Evolutionary conservation across 1,140 invertebrate species (phyloP).

Genomic region (Magallana ariakensis): DNA sequence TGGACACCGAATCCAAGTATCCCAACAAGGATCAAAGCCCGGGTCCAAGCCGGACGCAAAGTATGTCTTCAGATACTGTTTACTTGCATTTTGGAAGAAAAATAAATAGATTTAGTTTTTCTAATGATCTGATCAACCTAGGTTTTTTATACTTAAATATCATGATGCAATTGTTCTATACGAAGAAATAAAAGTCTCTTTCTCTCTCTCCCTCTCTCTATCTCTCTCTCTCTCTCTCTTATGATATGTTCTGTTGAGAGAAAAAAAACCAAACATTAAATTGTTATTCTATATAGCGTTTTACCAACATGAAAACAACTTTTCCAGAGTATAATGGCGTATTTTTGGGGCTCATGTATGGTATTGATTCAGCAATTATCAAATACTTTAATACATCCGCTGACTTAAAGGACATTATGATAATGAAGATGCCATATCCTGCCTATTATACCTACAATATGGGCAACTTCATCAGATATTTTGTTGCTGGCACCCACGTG

Average conservation of each 20-base stretch:
- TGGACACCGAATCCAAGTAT: neutral
- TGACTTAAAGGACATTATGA: conserved; percentile 29
- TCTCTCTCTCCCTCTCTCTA: no score
- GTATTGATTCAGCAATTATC: conserved; percentile 83
- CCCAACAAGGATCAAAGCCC: neutral
- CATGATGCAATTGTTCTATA: no score
- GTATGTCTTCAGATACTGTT: no score
- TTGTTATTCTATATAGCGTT: neutral
- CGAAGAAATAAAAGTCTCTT: no score
- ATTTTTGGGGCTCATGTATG: conserved; percentile 85
- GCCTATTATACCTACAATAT: conserved; percentile 60
- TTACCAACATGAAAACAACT: no score
- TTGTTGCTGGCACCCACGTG: conserved; percentile 81
- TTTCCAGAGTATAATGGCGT: conserved; percentile 79
- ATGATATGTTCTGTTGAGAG: no score
- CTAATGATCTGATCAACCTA: no score
- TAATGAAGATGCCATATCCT: conserved; percentile 62
- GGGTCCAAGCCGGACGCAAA: neutral
- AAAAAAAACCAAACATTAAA: no score
- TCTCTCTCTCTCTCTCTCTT: no score
- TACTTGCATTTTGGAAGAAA: no score
- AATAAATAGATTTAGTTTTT: no score
- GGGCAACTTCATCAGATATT: conserved; percentile 56
- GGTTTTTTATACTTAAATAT: no score
- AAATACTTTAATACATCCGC: neutral